Evolutionary conservation across 2,888 invertebrate genomes (phyloP), one percentile per base, ranked within the genome.

Genomic region (Diaperis boleti): DNA sequence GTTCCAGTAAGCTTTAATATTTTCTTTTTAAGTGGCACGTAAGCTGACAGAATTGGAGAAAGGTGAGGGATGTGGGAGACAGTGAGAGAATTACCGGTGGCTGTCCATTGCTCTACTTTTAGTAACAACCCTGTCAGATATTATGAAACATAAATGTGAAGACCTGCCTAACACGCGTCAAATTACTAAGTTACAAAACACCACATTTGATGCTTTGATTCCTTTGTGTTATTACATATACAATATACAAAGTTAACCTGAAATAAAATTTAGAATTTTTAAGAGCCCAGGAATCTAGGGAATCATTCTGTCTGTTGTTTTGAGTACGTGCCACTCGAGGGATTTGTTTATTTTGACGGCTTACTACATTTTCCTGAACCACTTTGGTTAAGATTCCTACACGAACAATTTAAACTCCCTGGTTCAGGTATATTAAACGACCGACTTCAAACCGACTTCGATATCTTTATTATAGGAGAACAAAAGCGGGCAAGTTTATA

Each of bases 381-480:
- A 14, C 14, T 15, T 15, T 1, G n/a, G 33, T 33, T 33, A 33
- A 33, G 13, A 33, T 33, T 33, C 11, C 33, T 13, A 13, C 33
- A 33, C 10, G 33, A 49, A n/a, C 47, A 17, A 49, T 18, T 49
- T 35, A 17, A 49, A 49, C 49, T 29, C 45, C 14, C 29, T 45
- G 2, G 8, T 44, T 22, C 47, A 31, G 35, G 33, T 49, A 49
- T 33, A 49, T 33, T 35, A 49, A 47, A 31, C 47, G 26, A 47
- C 15, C 13, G 31, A 29, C 15, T 42, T 14, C 7, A 33, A n/a
- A 18, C 33, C 10, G 15, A 49, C 31, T 49, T 49, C 49, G 49
- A 49, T 56, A 44, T 56, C 55, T 56, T 56, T 50, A 50, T 50
- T 56, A 56, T 33, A n/a, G 13, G 13, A 56, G 55, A 56, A 56